Percentiles rank a stretch among this genome's conserved stretches.
Evolutionary conservation across 2,113 vertebrate genomes (phyloP).

Genomic region (Peucedramus taeniatus): DNA sequence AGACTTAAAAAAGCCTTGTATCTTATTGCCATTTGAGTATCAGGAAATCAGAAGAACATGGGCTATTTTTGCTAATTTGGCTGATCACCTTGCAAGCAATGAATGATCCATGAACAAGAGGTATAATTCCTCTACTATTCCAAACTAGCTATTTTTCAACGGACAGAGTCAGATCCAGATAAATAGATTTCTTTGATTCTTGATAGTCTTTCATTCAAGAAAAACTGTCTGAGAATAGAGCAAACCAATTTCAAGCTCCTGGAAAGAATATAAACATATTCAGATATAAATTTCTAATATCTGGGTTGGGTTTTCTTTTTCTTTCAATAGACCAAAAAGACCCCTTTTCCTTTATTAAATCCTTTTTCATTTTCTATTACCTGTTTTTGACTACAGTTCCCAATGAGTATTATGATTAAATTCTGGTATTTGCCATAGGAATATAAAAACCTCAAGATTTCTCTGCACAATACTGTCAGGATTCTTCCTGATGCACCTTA

Average conservation of each 20-base stretch:
- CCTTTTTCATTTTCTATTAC: not conserved
- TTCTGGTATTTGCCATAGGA: not conserved
- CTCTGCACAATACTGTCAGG: not conserved
- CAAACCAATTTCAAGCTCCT: not conserved
- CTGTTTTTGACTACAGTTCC: not conserved
- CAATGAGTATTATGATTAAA: not conserved
- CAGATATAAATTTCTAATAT: not conserved
- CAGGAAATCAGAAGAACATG: not conserved
- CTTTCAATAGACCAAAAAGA: not conserved
- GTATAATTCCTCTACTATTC: not conserved
- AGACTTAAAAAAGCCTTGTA: not conserved
- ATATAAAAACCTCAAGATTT: not conserved
- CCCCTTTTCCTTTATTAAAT: not conserved
- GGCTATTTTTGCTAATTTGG: not conserved
- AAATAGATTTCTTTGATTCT: not conserved
- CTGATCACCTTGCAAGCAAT: not conserved
- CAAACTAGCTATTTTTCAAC: not conserved
- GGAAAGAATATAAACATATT: not conserved
- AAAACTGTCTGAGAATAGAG: not conserved
- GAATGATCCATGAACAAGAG: not conserved
- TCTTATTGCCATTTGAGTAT: not conserved
- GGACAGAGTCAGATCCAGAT: not conserved
- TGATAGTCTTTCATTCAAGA: not conserved
- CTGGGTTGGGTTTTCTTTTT: not conserved
- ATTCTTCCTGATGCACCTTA: not conserved